A percentile compares a stretch with the other conserved stretches of the same genome.
These are phyloP conservation scores for Junonia oenone DNA, from an alignment of 2,888 invertebrate species.

Conservation along the genomic window DNA sequence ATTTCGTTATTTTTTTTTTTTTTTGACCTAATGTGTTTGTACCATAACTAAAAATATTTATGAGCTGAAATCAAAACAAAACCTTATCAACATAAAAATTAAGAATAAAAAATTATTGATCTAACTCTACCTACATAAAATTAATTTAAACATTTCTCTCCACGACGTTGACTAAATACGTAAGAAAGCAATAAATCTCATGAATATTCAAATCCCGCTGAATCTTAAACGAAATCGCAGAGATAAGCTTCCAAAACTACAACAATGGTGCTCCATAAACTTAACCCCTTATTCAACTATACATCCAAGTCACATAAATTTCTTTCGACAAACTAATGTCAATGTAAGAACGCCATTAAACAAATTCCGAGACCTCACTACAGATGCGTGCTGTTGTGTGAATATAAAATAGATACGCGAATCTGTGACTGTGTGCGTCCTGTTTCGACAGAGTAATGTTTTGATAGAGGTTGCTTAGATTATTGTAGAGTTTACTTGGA, in stretches of 20 bases:
- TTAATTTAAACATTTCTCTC: neutral
- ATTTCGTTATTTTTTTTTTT: no score
- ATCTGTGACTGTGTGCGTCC: conserved; percentile 39
- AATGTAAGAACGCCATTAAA: conserved; percentile 78
- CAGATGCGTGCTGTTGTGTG: conserved; percentile 34
- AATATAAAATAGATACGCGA: conserved; percentile 34
- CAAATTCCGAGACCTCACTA: conserved; percentile 67
- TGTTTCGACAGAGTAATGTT: conserved; percentile 28
- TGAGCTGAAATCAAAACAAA: no score
- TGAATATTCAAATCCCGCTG: conserved; percentile 26
- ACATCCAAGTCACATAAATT: conserved; percentile 76
- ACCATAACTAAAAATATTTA: no score
- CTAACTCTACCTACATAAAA: no score
- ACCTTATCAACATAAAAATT: neutral
- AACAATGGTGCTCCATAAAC: conserved; percentile 55
- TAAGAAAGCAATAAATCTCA: conserved; percentile 28
- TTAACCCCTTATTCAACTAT: conserved; percentile 76
- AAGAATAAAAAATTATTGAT: neutral
- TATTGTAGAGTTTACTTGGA: neutral
- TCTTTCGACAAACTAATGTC: conserved; percentile 78
- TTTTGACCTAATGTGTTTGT: no score
- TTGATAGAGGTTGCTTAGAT: conserved; percentile 6
- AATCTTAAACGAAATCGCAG: conserved; percentile 30
- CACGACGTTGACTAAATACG: neutral
- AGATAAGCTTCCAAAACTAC: conserved; percentile 34